These are phyloP conservation scores for Cheracebus regulus DNA, from an alignment of 2,797 vertebrate genomes.

Conservation along the genomic window DNA sequence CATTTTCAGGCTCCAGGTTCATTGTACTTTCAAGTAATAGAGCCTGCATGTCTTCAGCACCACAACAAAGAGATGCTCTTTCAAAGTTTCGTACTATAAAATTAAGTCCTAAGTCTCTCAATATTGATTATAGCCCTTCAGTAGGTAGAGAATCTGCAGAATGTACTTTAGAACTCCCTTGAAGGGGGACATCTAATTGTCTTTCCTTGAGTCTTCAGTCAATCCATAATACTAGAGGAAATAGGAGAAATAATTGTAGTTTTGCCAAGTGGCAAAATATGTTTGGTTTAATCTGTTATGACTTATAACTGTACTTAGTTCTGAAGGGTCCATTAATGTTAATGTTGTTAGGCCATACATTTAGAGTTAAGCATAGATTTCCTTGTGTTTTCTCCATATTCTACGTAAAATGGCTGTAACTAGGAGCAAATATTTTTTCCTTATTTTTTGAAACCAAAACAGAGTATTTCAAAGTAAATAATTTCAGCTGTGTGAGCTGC, in stretches of 20 bases:
- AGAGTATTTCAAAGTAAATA: constrained; percentile 71
- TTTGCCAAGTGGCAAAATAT: constrained; percentile 43
- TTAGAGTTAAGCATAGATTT: constrained; percentile 46
- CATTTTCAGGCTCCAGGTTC: constrained; percentile 62
- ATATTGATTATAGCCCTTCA: neutral
- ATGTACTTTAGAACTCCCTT: neutral
- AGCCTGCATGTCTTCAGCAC: constrained; percentile 32
- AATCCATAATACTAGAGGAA: constrained; percentile 51
- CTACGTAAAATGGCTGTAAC: constrained; percentile 24
- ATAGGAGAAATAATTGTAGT: constrained; percentile 50
- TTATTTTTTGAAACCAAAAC: constrained; percentile 24
- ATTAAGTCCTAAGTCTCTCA: neutral
- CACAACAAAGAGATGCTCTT: constrained; percentile 12
- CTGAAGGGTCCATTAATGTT: neutral
- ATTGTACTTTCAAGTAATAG: constrained; percentile 58
- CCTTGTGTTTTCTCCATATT: constrained; percentile 30
- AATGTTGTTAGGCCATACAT: neutral
- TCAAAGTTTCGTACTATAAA: neutral
- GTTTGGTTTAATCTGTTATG: neutral
- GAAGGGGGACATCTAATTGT: neutral
- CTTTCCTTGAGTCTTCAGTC: constrained; percentile 1
- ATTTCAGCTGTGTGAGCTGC: constrained; percentile 77
- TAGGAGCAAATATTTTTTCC: constrained; percentile 61
- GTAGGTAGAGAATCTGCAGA: neutral
- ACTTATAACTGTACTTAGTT: neutral